These are phyloP conservation scores for Pleuronectes platessa DNA, from an alignment of 2,113 vertebrate species.

Conservation along the genomic window DNA sequence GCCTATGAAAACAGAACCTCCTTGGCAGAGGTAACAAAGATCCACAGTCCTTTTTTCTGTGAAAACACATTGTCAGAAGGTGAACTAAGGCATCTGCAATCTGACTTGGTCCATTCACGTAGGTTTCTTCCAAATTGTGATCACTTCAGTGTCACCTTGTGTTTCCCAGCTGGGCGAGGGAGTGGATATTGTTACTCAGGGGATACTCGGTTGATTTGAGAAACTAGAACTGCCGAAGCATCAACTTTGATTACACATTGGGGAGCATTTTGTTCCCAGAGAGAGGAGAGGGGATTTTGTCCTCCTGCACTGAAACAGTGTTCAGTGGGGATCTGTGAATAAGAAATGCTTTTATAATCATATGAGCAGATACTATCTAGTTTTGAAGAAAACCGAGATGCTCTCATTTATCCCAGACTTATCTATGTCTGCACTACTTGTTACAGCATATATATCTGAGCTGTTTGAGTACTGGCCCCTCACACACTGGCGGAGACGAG, in stretches of 20 bases:
- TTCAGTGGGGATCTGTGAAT: neutral
- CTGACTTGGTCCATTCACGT: neutral
- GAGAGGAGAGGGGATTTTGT: neutral
- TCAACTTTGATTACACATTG: too few species aligned
- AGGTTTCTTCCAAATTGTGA: neutral
- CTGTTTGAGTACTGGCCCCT: slow-evolving; percentile 1
- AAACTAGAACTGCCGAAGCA: too few species aligned
- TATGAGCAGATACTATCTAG: neutral
- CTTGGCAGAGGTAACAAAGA: too few species aligned
- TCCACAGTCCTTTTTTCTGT: too few species aligned
- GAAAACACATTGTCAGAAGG: neutral
- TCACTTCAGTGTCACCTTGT: too few species aligned
- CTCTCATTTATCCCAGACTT: neutral
- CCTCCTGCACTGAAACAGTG: neutral
- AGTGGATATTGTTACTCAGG: too few species aligned
- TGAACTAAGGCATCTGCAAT: neutral
- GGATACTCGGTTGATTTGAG: too few species aligned
- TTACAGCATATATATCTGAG: neutral
- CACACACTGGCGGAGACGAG: neutral
- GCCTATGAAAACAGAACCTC: too few species aligned
- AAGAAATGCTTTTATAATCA: neutral
- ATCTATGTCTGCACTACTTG: neutral
- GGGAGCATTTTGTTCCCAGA: neutral
- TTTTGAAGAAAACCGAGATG: neutral
- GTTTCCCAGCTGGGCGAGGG: too few species aligned